Base-by-base conservation (phyloP, 2,888 invertebrate species). In the Bhutanitis thaidina region DNA sequence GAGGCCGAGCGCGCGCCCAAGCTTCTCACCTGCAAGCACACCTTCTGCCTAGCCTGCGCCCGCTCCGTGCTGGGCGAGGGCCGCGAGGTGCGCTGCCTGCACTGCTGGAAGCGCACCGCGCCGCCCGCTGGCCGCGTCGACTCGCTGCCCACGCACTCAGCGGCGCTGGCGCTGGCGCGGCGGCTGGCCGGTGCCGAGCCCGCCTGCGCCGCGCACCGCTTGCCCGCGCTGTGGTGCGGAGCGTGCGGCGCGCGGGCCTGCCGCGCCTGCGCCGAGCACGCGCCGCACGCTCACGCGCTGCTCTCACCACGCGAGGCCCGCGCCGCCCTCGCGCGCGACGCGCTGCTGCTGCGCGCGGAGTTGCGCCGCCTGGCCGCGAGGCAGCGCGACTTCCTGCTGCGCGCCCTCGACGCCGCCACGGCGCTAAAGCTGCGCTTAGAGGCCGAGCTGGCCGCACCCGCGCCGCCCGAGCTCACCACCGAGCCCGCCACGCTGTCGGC, bases 351-450 rank as follows among this genome's bases (percentile, higher is more conserved):
- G 59, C 91, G 91, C 62, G 82, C 89, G 48, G 93, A 93, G 71
- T 92, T 93, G 60, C 92, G 92, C 69, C 88, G 91, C 62, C 94
- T 94, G 71, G 78, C 94, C 64, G 88, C n/a, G n/a, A n/a, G n/a
- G n/a, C n/a, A n/a, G n/a, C n/a, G n/a, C n/a, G n/a, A n/a, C n/a
- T n/a, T n/a, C n/a, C n/a, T n/a, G 1, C 34, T 34, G 13, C 34
- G 34, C 12, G 34, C 34, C 1, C 59, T 93, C 55, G 94, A 95
- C 71, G 93, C 94, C 34, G 93, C 94, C 76, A 92, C 93, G 40
- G 93, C 93, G 53, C 77, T 95, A 41, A 94, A 94, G 74, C 92
- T 93, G 52, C 93, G 94, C 78, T 93, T 95, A 43, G 94, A 94
- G 78, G 92, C 93, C 43, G 94, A 94, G 71, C 86, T 95, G 59